A percentile compares a stretch with the other conserved stretches of the same genome.
Conservation (phyloP, 2,113 vertebrate genomes). For the Plestiodon gilberti region DNA sequence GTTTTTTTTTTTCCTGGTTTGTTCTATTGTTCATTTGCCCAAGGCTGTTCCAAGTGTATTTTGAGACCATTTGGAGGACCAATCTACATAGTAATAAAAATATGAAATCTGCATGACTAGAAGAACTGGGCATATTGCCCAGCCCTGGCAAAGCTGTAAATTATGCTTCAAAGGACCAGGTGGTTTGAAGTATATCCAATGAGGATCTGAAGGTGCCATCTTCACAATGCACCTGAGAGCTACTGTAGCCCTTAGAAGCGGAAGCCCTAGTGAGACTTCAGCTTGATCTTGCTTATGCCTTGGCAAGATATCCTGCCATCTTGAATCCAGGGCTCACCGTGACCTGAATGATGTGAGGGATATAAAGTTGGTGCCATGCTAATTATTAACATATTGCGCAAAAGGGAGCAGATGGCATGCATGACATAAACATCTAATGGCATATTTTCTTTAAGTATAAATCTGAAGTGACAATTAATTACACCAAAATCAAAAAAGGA, state of each 20-base stretch:
- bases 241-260: conserved; percentile 19
- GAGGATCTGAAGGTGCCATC: background rate
- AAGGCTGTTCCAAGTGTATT: background rate
- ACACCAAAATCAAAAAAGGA: conserved; percentile 60
- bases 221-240: background rate
- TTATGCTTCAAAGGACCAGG: background rate
- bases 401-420: conserved; percentile 47
- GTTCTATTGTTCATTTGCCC: background rate
- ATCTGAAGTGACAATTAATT: conserved; percentile 62
- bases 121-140: background rate
- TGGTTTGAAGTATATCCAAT: background rate
- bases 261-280: background rate
- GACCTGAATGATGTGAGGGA: conserved; percentile 14
- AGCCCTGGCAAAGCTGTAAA: conserved; percentile 31
- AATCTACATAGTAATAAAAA: background rate
- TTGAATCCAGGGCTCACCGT: background rate
- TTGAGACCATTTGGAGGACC: background rate
- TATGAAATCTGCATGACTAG: background rate
- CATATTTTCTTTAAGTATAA: conserved; percentile 57
- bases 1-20: no score
- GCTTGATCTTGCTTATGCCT: background rate
- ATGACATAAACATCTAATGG: conserved; percentile 66
- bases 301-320: conserved; percentile 23
- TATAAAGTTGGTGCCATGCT: conserved; percentile 22
- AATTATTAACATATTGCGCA: conserved; percentile 18